A percentile compares a stretch with the other conserved stretches of the same genome.
These are phyloP conservation scores for Eupithecia insigniata DNA, from an alignment of 2,888 invertebrate species.

Conservation along the genomic window DNA sequence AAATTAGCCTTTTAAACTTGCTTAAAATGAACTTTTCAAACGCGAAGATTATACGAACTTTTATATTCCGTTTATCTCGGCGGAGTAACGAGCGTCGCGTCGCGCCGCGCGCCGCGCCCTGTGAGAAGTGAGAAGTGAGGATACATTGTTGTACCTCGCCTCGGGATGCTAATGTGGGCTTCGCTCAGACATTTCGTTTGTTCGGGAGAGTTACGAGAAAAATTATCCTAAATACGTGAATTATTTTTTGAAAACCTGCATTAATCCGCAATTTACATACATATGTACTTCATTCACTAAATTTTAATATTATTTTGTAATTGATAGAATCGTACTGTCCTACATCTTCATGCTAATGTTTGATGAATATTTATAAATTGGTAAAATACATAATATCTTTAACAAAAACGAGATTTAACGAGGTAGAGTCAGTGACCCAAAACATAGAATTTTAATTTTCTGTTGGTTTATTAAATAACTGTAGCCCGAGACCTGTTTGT, in stretches of 20 bases:
- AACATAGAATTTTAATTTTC: constrained; percentile 20
- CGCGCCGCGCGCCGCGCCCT: background rate
- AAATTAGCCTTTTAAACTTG: constrained; percentile 21
- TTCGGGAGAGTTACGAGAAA: background rate
- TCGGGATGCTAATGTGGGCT: constrained; percentile 16
- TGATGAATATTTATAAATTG: background rate
- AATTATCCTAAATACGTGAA: background rate
- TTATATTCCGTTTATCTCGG: constrained; percentile 27
- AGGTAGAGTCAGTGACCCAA: constrained; percentile 31
- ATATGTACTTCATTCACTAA: background rate
- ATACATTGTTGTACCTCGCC: constrained; percentile 7
- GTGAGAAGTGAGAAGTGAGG: constrained; percentile 6
- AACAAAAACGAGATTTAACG: constrained; percentile 20
- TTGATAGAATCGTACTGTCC: background rate
- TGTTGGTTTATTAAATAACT: constrained; percentile 56
- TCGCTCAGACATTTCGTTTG: background rate
- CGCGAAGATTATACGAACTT: constrained; percentile 22
- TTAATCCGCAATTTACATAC: background rate
- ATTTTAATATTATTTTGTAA: background rate
- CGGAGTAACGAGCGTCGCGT: constrained; percentile 16
- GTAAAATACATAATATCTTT: constrained; percentile 6
- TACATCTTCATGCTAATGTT: background rate
- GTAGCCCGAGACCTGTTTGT: constrained; percentile 64
- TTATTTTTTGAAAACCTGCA: background rate
- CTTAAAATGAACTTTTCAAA: constrained; percentile 24